Percentiles rank a stretch among this genome's conserved stretches.
These are phyloP conservation scores for Lophius piscatorius DNA, from an alignment of 2,113 vertebrate genomes.

Conservation along the genomic window DNA sequence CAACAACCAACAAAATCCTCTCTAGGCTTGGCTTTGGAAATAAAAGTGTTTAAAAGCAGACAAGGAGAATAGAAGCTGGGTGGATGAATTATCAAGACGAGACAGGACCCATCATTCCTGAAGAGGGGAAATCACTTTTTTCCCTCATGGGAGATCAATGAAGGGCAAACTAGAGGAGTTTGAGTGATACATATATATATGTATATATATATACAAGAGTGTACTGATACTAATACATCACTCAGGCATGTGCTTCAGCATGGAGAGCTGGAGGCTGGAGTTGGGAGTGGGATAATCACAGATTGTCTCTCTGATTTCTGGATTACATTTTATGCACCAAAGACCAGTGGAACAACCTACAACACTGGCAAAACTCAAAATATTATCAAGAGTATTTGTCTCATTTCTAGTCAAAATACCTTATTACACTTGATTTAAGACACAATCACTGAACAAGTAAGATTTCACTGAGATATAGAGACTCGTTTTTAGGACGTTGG, in stretches of 20 bases:
- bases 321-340: not conserved
- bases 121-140: not conserved
- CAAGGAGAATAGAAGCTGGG: not conserved
- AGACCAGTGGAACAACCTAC: not conserved
- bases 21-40: not conserved
- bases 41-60: not conserved
- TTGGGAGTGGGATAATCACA: not conserved
- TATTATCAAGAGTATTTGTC: no score
- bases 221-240: slow-evolving; percentile 1
- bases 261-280: not conserved
- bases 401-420: no score
- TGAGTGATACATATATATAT: no score
- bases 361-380: no score
- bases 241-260: not conserved
- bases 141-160: not conserved
- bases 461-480: no score
- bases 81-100: not conserved
- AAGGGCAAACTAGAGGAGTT: not conserved
- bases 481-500: no score
- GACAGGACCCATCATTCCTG: not conserved
- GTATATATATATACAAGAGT: no score
- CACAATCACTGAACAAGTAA: no score
- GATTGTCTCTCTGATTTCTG: slow-evolving; percentile 6
- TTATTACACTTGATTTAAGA: no score
- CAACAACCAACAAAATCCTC: not conserved